Evolutionary conservation across 2,797 vertebrate genomes (phyloP).

Genomic region (Anableps anableps): DNA sequence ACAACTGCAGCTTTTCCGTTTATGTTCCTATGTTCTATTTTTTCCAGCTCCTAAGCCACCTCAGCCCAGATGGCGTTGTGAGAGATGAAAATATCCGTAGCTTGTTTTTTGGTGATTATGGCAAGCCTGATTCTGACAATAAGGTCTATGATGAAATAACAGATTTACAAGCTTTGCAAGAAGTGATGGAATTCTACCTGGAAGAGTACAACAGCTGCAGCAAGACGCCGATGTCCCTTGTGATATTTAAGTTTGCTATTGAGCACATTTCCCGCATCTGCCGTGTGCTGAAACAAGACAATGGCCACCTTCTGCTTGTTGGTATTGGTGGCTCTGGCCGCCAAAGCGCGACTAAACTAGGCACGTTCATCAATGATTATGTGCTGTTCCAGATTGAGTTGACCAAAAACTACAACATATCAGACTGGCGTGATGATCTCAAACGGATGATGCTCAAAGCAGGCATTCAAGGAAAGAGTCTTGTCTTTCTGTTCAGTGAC

Average conservation of each 20-base stretch:
- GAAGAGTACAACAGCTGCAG: constrained; percentile 91
- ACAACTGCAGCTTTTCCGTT: constrained; percentile 33
- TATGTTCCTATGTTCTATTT: constrained; percentile 3
- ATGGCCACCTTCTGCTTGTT: constrained; percentile 89
- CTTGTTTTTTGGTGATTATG: constrained; percentile 93
- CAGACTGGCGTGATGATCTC: constrained; percentile 91
- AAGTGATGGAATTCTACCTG: constrained; percentile 90
- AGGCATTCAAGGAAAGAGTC: constrained; percentile 81
- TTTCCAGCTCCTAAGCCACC: constrained; percentile 86
- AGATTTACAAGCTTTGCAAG: constrained; percentile 82
- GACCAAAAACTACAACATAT: constrained; percentile 86
- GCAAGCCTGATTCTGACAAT: constrained; percentile 77
- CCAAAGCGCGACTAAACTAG: constrained; percentile 89
- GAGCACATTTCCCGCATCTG: constrained; percentile 95
- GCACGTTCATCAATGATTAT: constrained; percentile 88
- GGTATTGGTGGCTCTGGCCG: constrained; percentile 92
- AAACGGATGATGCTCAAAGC: constrained; percentile 91
- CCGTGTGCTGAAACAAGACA: constrained; percentile 91
- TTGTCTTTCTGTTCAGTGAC: constrained; percentile 90
- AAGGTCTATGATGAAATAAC: constrained; percentile 90
- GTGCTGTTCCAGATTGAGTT: constrained; percentile 93
- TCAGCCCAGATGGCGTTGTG: constrained; percentile 83
- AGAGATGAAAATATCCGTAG: constrained; percentile 86
- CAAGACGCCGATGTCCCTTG: constrained; percentile 92
- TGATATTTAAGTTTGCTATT: constrained; percentile 94